Evolutionary conservation across 2,797 vertebrate genomes (phyloP), one percentile per base, ranked within the genome.

Genomic region (Schizopygopsis malacanthus): DNA sequence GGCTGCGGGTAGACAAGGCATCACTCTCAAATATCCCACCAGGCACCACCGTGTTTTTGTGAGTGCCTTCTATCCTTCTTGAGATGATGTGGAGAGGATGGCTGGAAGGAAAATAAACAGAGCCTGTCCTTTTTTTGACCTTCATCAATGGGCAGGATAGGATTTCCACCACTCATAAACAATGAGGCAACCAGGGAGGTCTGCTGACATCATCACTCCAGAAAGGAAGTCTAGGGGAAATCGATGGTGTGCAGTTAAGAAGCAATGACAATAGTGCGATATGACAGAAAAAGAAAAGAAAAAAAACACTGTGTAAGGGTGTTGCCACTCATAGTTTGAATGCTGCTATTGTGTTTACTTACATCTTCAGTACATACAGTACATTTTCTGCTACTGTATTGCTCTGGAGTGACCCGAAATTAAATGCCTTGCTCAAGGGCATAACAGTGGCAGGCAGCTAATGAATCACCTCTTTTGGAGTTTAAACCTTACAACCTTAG

Each of bases 141-240:
- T 73, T 52, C 22, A 28, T 79, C 85, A 61, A 45, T 73, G 69
- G 86, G 28, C 59, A 67, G 52, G 43, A n/a, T 81, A 50, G 54
- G 37, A 81, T 84, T 82, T 81, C 82, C 85, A 61, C 84, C 54
- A n/a, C 63, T 59, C 59, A 65, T 79, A 88, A 88, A 89, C 73
- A 85, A 86, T 80, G 69, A 82, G 33, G 59, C 54, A 77, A 52
- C 20, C 73, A 79, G 33, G 83, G 83, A 88, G 85, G 76, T 76
- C 70, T 77, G 54, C 33, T 88, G 84, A 89, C 86, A 81, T 89
- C 86, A 89, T 76, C 28, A 63, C 11, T 54, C 2, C 8, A 47
- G 33, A 39, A 54, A 61, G 69, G 76, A 84, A 83, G 67, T 70
- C 10, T 41, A 63, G 28, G 70, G 69, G 70, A 88, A 79, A 82